Base-by-base conservation (phyloP, 2,113 vertebrate genomes). In the Bagarius yarrelli region DNA sequence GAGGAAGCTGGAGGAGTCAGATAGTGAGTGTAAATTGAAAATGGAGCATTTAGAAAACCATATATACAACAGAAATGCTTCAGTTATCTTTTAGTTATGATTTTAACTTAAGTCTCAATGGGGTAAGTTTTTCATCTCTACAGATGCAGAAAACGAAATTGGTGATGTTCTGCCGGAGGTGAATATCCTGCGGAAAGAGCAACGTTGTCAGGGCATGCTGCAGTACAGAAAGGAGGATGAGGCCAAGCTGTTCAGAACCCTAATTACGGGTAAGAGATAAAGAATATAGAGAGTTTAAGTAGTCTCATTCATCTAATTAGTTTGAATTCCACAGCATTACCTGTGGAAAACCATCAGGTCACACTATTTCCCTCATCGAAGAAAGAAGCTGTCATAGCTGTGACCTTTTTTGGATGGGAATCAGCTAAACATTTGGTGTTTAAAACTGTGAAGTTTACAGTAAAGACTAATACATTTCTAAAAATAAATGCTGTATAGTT, bases 171-270 rank as follows among this genome's bases (percentile, higher is more conserved):
- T 27, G 18, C 55, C 84, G 8, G 63, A 30, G 91, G 76, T 93
- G 74, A 94, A 94, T 80, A 97, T 98, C 87, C 94, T 94, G 23
- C 94, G 97, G 73, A 98, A 97, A 81, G 98, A 98, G 83, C 97
- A 96, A 70, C 96, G 98, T 84, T 97, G 96, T 90, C 95, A 95
- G 84, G 98, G 98, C 72, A 97, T 99, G 96, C 84, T 99, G 91
- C 95, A 97, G 74, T 99, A 95, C 88, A 96, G 94, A 89, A 93
- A 92, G 83, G 95, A 96, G 1, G 96, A 99, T 64, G 95, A 96
- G 82, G 92, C 89, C 78, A 95, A 94, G 67, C 93, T 99, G 25
- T 90, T 98, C 3, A 98, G 95, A 88, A 96, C 93, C 80, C 93
- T 99, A 83, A 95, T 99, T 88, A 85, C 94, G 86, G 97, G 98